Evolutionary conservation across 2,888 invertebrate genomes (phyloP).

Genomic region (Pasiphila rectangulata): DNA sequence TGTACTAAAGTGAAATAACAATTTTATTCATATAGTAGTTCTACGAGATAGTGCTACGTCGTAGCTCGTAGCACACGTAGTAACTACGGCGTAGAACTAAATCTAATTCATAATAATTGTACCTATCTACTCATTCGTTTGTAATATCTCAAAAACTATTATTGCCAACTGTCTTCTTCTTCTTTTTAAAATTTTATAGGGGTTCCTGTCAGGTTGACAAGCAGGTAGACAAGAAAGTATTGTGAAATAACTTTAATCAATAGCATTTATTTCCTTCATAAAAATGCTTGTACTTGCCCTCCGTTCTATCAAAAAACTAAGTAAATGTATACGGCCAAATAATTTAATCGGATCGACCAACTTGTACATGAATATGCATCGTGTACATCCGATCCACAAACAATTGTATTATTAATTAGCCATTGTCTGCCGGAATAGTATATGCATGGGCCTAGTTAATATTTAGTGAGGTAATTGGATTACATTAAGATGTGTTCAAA

Average conservation of each 20-base stretch:
- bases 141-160: too few species aligned
- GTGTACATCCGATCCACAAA: slow-evolving; percentile 11
- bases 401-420: slow-evolving; percentile 22
- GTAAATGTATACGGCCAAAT: slow-evolving; percentile 9
- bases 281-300: too few species aligned
- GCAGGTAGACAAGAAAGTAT: too few species aligned
- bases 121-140: too few species aligned
- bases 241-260: too few species aligned
- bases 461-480: background rate
- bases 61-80: slow-evolving; percentile 2
- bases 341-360: slow-evolving; percentile 10
- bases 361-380: slow-evolving; percentile 17
- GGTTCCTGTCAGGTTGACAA: too few species aligned
- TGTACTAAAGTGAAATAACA: background rate
- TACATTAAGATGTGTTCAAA: too few species aligned
- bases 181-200: too few species aligned
- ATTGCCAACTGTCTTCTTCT: too few species aligned
- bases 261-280: too few species aligned
- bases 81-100: background rate
- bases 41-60: slow-evolving; percentile 5
- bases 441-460: background rate
- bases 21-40: background rate
- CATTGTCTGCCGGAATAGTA: slow-evolving; percentile 11
- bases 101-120: too few species aligned
- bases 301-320: background rate